Conservation (phyloP, 1,140 invertebrate species). For the Meloidogyne exigua region DNA sequence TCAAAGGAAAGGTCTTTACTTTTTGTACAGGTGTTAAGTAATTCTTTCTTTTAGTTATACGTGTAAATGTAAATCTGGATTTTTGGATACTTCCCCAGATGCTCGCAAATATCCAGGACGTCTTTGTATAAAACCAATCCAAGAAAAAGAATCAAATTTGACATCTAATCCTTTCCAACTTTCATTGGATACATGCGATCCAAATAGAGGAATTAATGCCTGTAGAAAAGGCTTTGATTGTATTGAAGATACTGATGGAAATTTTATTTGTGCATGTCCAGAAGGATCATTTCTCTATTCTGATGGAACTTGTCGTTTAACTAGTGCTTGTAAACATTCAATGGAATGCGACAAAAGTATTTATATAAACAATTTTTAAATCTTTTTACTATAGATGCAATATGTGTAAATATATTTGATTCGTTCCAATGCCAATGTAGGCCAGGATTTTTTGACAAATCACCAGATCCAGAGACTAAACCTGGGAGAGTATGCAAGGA, state of each 20-base stretch:
- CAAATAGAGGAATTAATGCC: not conserved
- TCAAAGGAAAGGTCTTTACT: constrained; percentile 64
- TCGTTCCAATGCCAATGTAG: constrained; percentile 59
- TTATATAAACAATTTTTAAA: not conserved
- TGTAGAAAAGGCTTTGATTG: constrained; percentile 24
- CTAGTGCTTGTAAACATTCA: constrained; percentile 50
- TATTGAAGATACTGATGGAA: constrained; percentile 15
- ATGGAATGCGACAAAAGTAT: constrained; percentile 57
- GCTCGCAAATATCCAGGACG: constrained; percentile 59
- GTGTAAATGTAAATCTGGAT: constrained; percentile 52
- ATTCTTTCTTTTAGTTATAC: constrained; percentile 39
- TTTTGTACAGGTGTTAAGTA: not conserved
- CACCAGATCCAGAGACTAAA: constrained; percentile 52
- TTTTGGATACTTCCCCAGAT: constrained; percentile 59
- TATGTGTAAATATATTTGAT: constrained; percentile 60
- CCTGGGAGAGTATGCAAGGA: constrained; percentile 61
- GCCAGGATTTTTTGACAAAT: constrained; percentile 57
- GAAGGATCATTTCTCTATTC: constrained; percentile 56
- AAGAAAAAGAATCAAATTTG: constrained; percentile 19
- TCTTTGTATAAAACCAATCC: constrained; percentile 57
- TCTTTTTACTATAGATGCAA: constrained; percentile 37
- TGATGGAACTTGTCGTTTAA: constrained; percentile 52
- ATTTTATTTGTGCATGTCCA: constrained; percentile 36
- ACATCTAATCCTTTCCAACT: constrained; percentile 22
- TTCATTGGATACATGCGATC: constrained; percentile 29